These are phyloP conservation scores for Sebastes cheni DNA, from an alignment of 2,797 vertebrate species.

Conservation along the genomic window DNA sequence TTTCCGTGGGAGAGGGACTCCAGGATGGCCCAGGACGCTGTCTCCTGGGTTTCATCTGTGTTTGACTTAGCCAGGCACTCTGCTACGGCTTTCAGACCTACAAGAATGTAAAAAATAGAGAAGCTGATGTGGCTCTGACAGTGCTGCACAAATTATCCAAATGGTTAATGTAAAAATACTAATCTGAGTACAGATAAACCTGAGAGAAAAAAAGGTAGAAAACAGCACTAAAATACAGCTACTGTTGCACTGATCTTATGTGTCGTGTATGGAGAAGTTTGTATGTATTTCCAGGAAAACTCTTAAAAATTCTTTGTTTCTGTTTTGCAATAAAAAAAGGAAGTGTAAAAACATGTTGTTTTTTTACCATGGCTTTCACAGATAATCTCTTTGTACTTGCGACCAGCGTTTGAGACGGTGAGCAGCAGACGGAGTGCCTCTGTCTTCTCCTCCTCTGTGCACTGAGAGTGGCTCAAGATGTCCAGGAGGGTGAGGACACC, in stretches of 20 bases:
- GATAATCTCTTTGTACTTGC: slow-evolving; percentile 89
- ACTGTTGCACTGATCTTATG: background rate
- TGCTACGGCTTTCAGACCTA: slow-evolving; percentile 81
- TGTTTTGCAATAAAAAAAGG: background rate
- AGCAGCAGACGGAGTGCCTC: slow-evolving; percentile 85
- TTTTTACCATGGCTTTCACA: slow-evolving; percentile 84
- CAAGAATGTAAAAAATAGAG: background rate
- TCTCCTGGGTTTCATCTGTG: slow-evolving; percentile 79
- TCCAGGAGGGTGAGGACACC: slow-evolving; percentile 86
- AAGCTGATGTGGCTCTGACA: background rate
- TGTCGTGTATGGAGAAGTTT: too few species aligned
- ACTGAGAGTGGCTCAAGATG: slow-evolving; percentile 81
- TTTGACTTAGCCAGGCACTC: slow-evolving; percentile 81
- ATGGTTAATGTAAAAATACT: background rate
- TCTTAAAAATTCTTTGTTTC: background rate
- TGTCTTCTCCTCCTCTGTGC: slow-evolving; percentile 82
- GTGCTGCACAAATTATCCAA: background rate
- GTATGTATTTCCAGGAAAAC: background rate
- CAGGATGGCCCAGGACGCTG: slow-evolving; percentile 73
- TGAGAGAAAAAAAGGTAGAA: background rate
- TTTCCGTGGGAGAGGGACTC: slow-evolving; percentile 81
- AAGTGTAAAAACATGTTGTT: background rate
- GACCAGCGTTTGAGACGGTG: slow-evolving; percentile 78
- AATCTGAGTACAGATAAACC: background rate
- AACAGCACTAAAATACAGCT: background rate